Percentiles rank a stretch among this genome's conserved stretches.
Evolutionary conservation across 2,888 invertebrate genomes (phyloP).

Genomic region (Drosophila neonasuta): DNA sequence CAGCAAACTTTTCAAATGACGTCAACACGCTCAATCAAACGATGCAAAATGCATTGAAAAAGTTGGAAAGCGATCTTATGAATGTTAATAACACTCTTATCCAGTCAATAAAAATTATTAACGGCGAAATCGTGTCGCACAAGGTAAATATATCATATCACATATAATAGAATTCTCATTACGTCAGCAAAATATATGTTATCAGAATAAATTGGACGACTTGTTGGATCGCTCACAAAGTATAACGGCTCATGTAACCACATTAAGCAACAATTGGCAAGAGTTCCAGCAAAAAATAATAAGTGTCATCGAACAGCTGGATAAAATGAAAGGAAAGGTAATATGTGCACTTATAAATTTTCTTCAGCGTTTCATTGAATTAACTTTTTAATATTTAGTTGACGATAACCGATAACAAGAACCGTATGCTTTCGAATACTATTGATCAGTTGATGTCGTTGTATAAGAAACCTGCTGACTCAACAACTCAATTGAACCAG

Average conservation of each 20-base stretch:
- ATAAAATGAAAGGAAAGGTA: conserved; percentile 76
- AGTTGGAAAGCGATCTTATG: conserved; percentile 69
- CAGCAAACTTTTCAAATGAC: conserved; percentile 67
- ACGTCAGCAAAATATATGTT: conserved; percentile 15
- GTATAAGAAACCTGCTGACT: conserved; percentile 36
- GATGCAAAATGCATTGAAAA: conserved; percentile 64
- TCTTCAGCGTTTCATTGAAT: neutral
- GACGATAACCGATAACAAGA: conserved; percentile 41
- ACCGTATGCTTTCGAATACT: conserved; percentile 37
- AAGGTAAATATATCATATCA: conserved; percentile 62
- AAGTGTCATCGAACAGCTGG: conserved; percentile 67
- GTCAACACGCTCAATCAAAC: conserved; percentile 61
- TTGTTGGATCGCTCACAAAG: conserved; percentile 79
- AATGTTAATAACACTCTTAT: conserved; percentile 78
- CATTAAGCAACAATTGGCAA: conserved; percentile 80
- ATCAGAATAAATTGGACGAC: conserved; percentile 77
- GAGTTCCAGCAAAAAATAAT: conserved; percentile 76
- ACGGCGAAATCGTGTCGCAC: conserved; percentile 73
- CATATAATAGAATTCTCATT: neutral
- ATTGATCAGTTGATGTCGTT: conserved; percentile 50
- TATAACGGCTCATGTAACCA: conserved; percentile 80
- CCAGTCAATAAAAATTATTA: conserved; percentile 74
- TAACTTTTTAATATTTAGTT: conserved; percentile 23
- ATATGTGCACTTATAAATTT: neutral
- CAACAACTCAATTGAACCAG: conserved; percentile 8